Evolutionary conservation across 2,797 vertebrate species (phyloP).

Genomic region (Melanotaenia parkinsoni): DNA sequence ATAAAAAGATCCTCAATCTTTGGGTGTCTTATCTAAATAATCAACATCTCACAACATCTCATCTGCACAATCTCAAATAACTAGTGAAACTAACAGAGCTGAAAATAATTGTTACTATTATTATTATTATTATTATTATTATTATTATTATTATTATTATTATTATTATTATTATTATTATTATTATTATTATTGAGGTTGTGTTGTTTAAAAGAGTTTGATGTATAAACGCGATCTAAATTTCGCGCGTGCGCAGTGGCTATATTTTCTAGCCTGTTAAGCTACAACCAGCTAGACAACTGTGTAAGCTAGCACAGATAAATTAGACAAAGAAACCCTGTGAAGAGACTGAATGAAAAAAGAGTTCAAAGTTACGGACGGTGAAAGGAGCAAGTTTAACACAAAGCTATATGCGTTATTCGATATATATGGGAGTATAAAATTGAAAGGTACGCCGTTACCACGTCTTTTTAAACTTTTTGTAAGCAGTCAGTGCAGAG

Average conservation of each 20-base stretch:
- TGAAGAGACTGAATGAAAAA: constrained; percentile 71
- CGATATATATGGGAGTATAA: constrained; percentile 79
- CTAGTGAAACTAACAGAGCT: not conserved
- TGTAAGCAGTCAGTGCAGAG: constrained; percentile 66
- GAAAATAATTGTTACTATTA: not conserved
- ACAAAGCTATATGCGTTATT: constrained; percentile 69
- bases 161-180: not conserved
- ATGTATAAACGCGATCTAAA: constrained; percentile 38
- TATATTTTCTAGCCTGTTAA: constrained; percentile 58
- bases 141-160: not conserved
- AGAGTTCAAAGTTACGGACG: constrained; percentile 67
- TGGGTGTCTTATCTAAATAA: not conserved
- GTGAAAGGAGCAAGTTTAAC: constrained; percentile 67
- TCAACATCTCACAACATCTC: not conserved
- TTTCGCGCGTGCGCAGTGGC: constrained; percentile 67
- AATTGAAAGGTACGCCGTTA: constrained; percentile 81
- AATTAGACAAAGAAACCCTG: constrained; percentile 81
- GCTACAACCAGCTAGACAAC: constrained; percentile 72
- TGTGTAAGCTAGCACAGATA: constrained; percentile 78
- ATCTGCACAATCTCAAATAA: not conserved
- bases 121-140: not conserved
- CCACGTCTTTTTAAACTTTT: constrained; percentile 80
- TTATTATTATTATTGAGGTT: not conserved
- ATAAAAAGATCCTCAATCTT: not conserved
- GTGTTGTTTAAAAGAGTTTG: constrained; percentile 28